Percentiles rank a stretch among this genome's conserved stretches.
phyloP scores from a whole-genome alignment of 1,140 invertebrate genomes.

The Homalodisca vitripennis region DNA sequence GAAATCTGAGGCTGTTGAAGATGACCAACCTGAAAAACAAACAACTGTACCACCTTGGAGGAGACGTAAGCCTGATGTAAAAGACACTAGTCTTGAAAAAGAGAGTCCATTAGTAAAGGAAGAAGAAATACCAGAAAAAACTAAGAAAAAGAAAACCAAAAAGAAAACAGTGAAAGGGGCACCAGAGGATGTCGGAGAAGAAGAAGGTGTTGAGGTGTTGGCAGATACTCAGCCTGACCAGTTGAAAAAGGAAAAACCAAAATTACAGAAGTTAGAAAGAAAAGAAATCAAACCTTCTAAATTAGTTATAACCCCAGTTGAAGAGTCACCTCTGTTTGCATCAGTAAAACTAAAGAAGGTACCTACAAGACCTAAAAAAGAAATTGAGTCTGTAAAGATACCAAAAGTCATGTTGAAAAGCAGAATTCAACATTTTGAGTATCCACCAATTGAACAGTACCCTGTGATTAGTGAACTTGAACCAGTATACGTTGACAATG shows the following conservation, averaged over 20 bases:
- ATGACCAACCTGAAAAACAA: conserved; percentile 15
- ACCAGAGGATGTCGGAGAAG: conserved; percentile 1
- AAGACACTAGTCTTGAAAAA: conserved; percentile 29
- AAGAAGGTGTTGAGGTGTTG: conserved; percentile 39
- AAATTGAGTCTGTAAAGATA: conserved; percentile 50
- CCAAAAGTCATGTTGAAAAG: conserved; percentile 66
- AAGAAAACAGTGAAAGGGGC: conserved; percentile 29
- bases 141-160: conserved; percentile 34
- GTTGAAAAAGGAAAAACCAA: conserved; percentile 33
- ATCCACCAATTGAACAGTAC: conserved; percentile 47
- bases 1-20: not conserved
- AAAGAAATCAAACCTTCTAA: conserved; percentile 51
- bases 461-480: conserved; percentile 41
- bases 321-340: conserved; percentile 57
- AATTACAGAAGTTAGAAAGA: conserved; percentile 43
- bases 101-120: conserved; percentile 39
- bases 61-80: conserved; percentile 30
- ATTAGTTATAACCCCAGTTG: conserved; percentile 48
- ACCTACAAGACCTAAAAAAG: conserved; percentile 50
- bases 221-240: conserved; percentile 38
- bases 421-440: conserved; percentile 55
- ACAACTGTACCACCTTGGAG: not conserved
- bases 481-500: conserved; percentile 53
- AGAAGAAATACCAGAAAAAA: conserved; percentile 37
- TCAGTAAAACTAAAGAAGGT: conserved; percentile 64